Conservation (phyloP, 2,797 vertebrate genomes). For the Enteromius thamalakanensis region DNA sequence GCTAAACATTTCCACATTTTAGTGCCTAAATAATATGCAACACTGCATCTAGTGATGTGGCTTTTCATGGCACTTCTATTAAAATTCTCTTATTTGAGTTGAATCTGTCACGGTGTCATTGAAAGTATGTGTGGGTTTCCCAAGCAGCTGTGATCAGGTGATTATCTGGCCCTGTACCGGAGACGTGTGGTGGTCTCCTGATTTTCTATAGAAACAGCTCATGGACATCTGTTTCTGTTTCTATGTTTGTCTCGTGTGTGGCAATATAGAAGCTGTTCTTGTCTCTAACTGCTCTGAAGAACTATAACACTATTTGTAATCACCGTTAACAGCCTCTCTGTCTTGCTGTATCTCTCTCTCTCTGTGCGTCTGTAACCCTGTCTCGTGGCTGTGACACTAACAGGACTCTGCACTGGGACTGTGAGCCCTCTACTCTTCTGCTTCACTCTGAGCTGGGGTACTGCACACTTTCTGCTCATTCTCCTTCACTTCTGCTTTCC, state of each 20-base stretch:
- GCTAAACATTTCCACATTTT: neutral
- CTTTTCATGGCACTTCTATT: neutral
- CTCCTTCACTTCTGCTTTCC: constrained; percentile 48
- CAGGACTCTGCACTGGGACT: constrained; percentile 99
- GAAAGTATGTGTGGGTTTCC: neutral
- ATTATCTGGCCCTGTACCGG: neutral
- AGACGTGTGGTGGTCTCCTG: neutral
- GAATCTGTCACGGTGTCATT: neutral
- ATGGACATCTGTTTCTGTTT: neutral
- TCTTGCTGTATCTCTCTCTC: constrained; percentile 59
- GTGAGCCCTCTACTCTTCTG: constrained; percentile 98
- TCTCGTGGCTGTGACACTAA: constrained; percentile 92
- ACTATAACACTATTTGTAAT: neutral
- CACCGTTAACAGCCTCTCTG: constrained; percentile 60
- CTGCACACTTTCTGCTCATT: constrained; percentile 81
- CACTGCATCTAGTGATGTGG: neutral
- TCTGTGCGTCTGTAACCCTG: constrained; percentile 92
- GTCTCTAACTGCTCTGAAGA: neutral
- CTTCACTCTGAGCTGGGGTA: constrained; percentile 99
- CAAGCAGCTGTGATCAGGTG: neutral
- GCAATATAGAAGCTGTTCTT: neutral
- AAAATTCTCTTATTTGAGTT: neutral
- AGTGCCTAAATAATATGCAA: neutral
- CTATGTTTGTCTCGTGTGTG: neutral
- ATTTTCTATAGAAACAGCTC: neutral